phyloP scores from a whole-genome alignment of 2,797 vertebrate species.

The Pitangus sulphuratus region DNA sequence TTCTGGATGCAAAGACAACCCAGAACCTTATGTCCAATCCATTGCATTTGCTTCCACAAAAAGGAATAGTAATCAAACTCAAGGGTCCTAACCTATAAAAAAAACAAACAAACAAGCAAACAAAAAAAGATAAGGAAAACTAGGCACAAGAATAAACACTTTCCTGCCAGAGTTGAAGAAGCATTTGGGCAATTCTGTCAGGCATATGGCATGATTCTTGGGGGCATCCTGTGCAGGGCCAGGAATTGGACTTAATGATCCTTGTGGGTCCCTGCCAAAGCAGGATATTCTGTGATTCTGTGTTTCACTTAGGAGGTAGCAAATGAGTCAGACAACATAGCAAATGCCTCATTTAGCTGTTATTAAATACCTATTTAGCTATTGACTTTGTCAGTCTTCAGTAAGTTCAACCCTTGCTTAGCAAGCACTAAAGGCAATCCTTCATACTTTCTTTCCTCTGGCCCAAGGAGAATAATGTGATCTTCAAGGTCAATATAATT shows the following conservation, averaged over 20 bases:
- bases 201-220: not conserved
- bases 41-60: not conserved
- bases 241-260: not conserved
- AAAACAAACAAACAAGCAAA: not conserved
- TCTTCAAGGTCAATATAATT: not conserved
- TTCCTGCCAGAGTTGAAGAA: not conserved
- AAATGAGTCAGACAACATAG: not conserved
- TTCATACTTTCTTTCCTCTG: not conserved
- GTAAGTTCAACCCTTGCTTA: not conserved
- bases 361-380: not conserved
- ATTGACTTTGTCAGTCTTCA: not conserved
- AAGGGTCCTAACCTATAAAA: not conserved
- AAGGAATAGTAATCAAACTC: not conserved
- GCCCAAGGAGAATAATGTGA: not conserved
- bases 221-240: not conserved
- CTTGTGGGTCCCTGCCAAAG: not conserved
- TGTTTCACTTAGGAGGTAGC: not conserved
- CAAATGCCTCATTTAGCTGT: not conserved
- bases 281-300: not conserved
- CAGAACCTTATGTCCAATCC: not conserved
- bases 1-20: not conserved
- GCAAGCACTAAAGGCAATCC: not conserved
- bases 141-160: not conserved
- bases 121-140: not conserved
- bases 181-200: accelerated